A percentile compares a stretch with the other conserved stretches of the same genome.
Evolutionary conservation across 2,888 invertebrate species (phyloP).

Genomic region (Limnephilus auricula): DNA sequence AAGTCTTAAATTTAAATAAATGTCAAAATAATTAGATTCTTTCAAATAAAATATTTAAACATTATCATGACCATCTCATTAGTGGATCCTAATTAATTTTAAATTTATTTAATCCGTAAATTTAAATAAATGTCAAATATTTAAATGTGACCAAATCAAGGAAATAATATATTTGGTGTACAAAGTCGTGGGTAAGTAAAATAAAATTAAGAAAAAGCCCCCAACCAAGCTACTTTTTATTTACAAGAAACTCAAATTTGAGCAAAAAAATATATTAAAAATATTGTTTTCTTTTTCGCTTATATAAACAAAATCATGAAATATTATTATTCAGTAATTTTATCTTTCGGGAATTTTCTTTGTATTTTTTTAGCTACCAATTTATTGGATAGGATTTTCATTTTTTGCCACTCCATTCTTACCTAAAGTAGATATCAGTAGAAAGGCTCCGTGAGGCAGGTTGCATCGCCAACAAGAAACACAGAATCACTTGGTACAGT

Average conservation of each 20-base stretch:
- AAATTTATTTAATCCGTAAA: no score
- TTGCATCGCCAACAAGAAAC: conserved; percentile 65
- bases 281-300: neutral
- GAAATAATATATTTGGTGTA: neutral
- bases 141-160: no score
- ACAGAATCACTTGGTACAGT: conserved; percentile 63
- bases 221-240: neutral
- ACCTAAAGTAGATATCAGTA: conserved; percentile 64
- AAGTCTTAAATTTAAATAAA: no score
- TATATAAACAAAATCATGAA: neutral
- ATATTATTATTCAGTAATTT: neutral
- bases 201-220: neutral
- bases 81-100: no score
- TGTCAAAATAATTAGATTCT: neutral
- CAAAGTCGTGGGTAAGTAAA: neutral
- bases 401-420: conserved; percentile 25
- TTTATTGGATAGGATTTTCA: neutral
- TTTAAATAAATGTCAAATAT: no score
- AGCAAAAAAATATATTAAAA: neutral
- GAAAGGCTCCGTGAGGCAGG: conserved; percentile 65
- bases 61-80: neutral
- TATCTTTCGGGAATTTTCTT: no score
- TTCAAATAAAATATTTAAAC: neutral
- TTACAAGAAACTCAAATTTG: neutral
- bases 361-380: neutral